Conservation (phyloP, 2,888 invertebrate genomes). For the Oxystoma pomonae region DNA sequence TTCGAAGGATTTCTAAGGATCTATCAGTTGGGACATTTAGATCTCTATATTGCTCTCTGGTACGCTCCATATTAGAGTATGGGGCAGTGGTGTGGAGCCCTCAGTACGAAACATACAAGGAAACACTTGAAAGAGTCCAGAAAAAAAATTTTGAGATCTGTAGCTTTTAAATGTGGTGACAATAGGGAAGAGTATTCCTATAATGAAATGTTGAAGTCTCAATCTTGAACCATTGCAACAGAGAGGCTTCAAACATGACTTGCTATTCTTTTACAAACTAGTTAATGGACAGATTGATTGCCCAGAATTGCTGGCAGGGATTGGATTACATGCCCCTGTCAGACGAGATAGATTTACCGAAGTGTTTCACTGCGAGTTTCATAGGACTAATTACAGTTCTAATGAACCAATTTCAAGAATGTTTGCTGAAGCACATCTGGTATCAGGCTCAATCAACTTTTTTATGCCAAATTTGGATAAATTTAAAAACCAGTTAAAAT, state of each 20-base stretch:
- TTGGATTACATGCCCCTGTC: background rate
- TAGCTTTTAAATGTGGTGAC: background rate
- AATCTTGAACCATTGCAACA: background rate
- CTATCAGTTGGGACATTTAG: background rate
- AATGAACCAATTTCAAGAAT: background rate
- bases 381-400: background rate
- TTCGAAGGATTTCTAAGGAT: background rate
- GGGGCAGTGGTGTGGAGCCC: background rate
- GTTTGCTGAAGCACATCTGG: too few relatives aligned
- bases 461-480: too few relatives aligned
- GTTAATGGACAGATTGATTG: background rate
- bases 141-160: background rate
- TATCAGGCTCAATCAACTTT: too few relatives aligned
- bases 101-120: background rate
- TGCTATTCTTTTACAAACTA: background rate
- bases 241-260: background rate
- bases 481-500: too few relatives aligned
- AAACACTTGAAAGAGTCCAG: background rate
- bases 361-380: background rate
- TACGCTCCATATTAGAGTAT: background rate
- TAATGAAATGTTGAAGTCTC: background rate
- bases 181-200: background rate
- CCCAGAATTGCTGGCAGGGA: background rate
- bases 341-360: background rate
- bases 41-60: background rate